Evolutionary conservation across 1,140 invertebrate species (phyloP).

Genomic region (Penaeus chinensis): DNA sequence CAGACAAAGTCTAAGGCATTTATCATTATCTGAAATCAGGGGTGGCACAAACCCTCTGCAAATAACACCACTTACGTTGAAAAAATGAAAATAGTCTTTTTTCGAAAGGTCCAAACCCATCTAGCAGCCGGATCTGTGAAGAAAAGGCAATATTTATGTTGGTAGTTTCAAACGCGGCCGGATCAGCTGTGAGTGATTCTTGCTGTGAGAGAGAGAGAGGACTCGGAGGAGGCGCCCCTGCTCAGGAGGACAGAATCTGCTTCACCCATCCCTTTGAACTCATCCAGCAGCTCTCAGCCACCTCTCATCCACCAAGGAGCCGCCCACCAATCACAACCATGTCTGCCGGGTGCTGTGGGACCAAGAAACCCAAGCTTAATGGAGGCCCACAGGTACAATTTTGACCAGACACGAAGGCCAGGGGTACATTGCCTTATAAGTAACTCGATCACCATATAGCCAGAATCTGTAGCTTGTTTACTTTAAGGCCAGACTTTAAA

Average conservation of each 20-base stretch:
- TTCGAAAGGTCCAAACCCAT: too few relatives aligned
- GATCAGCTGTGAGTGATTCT: conserved; percentile 57
- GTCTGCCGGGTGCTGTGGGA: conserved; percentile 57
- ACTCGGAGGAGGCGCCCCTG: conserved; percentile 28
- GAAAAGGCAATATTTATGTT: conserved; percentile 50
- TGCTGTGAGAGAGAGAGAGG: conserved; percentile 36
- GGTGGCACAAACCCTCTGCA: too few relatives aligned
- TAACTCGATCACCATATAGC: too few relatives aligned
- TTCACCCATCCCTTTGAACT: conserved; percentile 52
- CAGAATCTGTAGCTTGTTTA: too few relatives aligned
- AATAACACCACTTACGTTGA: too few relatives aligned
- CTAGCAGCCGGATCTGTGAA: neutral
- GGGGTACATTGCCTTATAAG: neutral
- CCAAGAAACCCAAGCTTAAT: conserved; percentile 57
- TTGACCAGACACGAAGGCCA: neutral
- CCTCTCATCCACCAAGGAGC: conserved; percentile 35
- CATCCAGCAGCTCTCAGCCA: conserved; percentile 40
- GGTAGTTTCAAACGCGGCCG: conserved; percentile 28
- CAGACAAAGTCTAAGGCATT: neutral
- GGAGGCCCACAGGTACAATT: conserved; percentile 54
- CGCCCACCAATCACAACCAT: conserved; percentile 42
- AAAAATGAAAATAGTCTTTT: too few relatives aligned
- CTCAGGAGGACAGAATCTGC: conserved; percentile 33
- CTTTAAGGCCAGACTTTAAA: too few relatives aligned
- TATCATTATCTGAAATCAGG: neutral